Conservation (phyloP, 2,888 invertebrate genomes). For the Scaptomyza reducta region DNA sequence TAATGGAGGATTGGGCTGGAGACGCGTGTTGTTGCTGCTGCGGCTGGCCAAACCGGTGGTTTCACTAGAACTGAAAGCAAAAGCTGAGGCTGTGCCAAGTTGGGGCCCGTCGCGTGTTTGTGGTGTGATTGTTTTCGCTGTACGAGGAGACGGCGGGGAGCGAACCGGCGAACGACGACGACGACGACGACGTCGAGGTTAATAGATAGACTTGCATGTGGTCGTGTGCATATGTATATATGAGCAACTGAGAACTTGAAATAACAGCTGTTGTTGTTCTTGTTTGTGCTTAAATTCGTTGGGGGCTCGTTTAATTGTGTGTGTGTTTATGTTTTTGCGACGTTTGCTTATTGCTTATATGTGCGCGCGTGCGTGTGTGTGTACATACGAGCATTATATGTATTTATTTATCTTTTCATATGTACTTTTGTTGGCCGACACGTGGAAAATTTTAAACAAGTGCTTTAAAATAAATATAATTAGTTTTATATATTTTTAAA, state of each 20-base stretch:
- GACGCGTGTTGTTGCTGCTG: conserved; percentile 24
- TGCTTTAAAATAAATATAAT: background rate
- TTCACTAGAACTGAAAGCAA: conserved; percentile 79
- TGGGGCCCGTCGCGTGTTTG: conserved; percentile 38
- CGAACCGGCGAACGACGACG: conserved; percentile 6
- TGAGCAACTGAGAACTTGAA: conserved; percentile 52
- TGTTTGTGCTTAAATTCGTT: conserved; percentile 38
- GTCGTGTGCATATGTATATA: conserved; percentile 11
- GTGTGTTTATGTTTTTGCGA: conserved; percentile 37
- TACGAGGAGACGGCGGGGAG: conserved; percentile 8
- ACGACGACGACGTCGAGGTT: conserved; percentile 31
- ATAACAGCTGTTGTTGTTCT: conserved; percentile 45
- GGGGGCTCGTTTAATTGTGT: conserved; percentile 64
- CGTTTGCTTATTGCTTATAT: conserved; percentile 17
- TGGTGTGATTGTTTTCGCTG: conserved; percentile 57
- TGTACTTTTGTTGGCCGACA: conserved; percentile 2
- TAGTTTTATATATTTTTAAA: background rate
- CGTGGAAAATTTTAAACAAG: background rate
- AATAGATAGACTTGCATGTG: conserved; percentile 13
- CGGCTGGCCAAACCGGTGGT: conserved; percentile 70
- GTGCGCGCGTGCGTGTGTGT: conserved; percentile 6
- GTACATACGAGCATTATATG: background rate
- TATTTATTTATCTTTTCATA: conserved; percentile 3
- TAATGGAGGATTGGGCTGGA: conserved; percentile 42
- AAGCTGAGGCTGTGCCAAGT: conserved; percentile 65